phyloP scores from a whole-genome alignment of 1,140 invertebrate species.

The Aphis gossypii region DNA sequence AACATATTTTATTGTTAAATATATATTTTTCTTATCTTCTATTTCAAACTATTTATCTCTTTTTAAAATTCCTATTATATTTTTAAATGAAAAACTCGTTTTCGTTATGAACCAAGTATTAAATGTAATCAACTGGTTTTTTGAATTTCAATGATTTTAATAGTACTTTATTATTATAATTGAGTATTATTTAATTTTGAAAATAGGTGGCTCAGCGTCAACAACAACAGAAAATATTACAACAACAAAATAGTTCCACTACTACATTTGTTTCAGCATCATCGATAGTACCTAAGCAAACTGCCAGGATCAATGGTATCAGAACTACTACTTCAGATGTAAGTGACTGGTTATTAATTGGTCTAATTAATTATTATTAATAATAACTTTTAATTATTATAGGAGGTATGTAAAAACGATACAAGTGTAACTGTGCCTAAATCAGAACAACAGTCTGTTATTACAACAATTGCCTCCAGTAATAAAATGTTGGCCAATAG shows the following conservation, averaged over 20 bases:
- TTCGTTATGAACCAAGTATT: neutral
- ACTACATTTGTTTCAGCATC: neutral
- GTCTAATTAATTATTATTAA: neutral
- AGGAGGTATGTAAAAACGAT: slow-evolving; percentile 44
- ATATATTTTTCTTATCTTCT: neutral
- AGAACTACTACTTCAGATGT: slow-evolving; percentile 18
- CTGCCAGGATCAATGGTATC: slow-evolving; percentile 38
- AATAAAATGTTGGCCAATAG: slow-evolving; percentile 71
- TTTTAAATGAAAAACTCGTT: neutral
- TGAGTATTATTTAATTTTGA: slow-evolving; percentile 23
- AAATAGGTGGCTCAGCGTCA: slow-evolving; percentile 58
- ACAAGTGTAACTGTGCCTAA: neutral
- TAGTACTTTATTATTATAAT: neutral
- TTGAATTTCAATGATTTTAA: neutral
- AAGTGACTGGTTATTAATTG: neutral
- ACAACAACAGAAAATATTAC: slow-evolving; percentile 57
- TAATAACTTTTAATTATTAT: neutral
- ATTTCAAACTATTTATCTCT: neutral
- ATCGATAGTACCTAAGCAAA: slow-evolving; percentile 32
- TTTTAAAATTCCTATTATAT: slow-evolving; percentile 10
- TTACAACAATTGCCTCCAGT: slow-evolving; percentile 38
- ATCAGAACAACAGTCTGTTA: slow-evolving; percentile 43
- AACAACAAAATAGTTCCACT: slow-evolving; percentile 41
- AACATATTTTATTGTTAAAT: neutral
- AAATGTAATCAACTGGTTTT: neutral